These are phyloP conservation scores for Siderastrea radians DNA, from an alignment of 92 coral and sea anemone genomes.

Conservation along the genomic window DNA sequence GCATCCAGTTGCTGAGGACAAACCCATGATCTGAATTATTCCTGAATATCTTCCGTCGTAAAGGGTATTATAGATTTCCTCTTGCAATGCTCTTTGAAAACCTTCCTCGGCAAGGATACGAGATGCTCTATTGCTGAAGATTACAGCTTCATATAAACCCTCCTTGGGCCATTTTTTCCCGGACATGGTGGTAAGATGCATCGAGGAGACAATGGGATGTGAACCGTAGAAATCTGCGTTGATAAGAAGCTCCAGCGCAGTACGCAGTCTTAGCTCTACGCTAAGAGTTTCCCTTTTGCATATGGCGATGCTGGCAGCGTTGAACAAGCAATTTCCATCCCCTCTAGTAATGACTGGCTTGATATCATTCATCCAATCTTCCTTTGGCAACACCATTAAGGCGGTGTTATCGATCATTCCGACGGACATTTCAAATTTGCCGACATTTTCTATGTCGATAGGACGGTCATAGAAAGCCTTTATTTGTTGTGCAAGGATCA, in stretches of 20 bases:
- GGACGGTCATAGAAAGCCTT: slow-evolving; percentile 7
- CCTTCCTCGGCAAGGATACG: slow-evolving; percentile 15
- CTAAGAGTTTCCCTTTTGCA: slow-evolving; percentile 41
- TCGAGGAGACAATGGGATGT: slow-evolving; percentile 48
- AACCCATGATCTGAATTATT: slow-evolving; percentile 61
- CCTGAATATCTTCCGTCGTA: slow-evolving; percentile 39
- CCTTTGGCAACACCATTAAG: neutral
- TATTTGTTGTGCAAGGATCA: neutral
- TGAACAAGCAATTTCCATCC: slow-evolving; percentile 70
- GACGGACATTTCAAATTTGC: slow-evolving; percentile 1
- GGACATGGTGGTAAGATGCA: slow-evolving; percentile 24
- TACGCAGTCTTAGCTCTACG: slow-evolving; percentile 50
- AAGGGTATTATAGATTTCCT: slow-evolving; percentile 49
- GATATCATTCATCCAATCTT: neutral
- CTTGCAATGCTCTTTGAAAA: slow-evolving; percentile 45
- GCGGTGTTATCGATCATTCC: slow-evolving; percentile 29
- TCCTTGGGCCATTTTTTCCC: slow-evolving; percentile 32
- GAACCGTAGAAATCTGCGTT: slow-evolving; percentile 51
- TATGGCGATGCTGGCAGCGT: slow-evolving; percentile 65
- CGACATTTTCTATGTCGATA: slow-evolving; percentile 18
- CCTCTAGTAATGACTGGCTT: slow-evolving; percentile 63
- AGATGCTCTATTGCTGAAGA: slow-evolving; percentile 39
- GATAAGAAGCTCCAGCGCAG: slow-evolving; percentile 52
- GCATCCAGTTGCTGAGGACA: slow-evolving; percentile 61
- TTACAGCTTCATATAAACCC: slow-evolving; percentile 37